phyloP scores from a whole-genome alignment of 2,797 vertebrate genomes.

The Morelia viridis region DNA sequence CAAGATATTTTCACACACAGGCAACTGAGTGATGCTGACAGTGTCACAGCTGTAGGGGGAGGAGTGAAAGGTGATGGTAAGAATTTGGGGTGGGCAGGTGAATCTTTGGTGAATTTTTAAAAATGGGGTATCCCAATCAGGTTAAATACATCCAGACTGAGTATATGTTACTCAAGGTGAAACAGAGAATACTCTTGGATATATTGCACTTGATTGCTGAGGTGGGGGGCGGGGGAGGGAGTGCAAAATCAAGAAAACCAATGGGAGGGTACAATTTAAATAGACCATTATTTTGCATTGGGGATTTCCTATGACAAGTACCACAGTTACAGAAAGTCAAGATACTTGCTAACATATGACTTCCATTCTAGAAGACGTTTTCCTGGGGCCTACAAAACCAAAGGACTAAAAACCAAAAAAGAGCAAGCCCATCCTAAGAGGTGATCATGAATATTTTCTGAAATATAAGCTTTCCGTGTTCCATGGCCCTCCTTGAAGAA shows the following conservation, averaged over 20 bases:
- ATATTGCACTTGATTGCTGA: constrained; percentile 46
- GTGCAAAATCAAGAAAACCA: constrained; percentile 51
- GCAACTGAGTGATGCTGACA: constrained; percentile 76
- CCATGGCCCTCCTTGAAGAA: background rate
- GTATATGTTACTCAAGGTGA: background rate
- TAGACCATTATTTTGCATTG: constrained; percentile 18
- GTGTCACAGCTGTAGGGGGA: constrained; percentile 69
- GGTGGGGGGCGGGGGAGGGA: constrained; percentile 1
- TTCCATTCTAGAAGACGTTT: constrained; percentile 43
- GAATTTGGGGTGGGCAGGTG: constrained; percentile 58
- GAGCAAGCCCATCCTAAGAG: constrained; percentile 1
- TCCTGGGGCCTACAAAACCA: background rate
- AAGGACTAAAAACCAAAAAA: background rate
- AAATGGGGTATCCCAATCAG: constrained; percentile 59
- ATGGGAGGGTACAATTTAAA: constrained; percentile 25
- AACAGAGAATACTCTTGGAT: constrained; percentile 44
- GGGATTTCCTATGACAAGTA: constrained; percentile 37
- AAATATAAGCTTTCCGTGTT: background rate
- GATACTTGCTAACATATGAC: constrained; percentile 39
- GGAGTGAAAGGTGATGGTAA: constrained; percentile 69
- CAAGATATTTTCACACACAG: constrained; percentile 85
- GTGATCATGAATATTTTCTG: background rate
- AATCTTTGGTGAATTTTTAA: constrained; percentile 76
- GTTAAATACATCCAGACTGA: constrained; percentile 4
- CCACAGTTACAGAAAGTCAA: constrained; percentile 9